phyloP scores from a whole-genome alignment of 2,113 vertebrate species.

The Psilopogon haemacephalus region DNA sequence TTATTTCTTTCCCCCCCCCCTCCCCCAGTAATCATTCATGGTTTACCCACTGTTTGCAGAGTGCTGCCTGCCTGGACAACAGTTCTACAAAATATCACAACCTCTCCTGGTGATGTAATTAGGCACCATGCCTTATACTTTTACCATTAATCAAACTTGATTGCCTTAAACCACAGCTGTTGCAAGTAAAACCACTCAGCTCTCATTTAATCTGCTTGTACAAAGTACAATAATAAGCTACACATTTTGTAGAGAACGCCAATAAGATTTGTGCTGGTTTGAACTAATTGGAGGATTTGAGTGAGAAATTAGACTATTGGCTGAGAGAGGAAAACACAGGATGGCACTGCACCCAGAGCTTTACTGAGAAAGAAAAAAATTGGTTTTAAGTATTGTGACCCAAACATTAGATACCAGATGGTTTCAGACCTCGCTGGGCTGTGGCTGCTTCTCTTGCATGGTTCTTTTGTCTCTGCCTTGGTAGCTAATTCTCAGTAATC shows the following conservation, averaged over 20 bases:
- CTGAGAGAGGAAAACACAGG: too few species aligned
- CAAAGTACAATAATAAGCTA: neutral
- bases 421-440: too few species aligned
- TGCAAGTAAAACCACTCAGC: neutral
- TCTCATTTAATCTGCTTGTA: neutral
- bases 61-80: neutral
- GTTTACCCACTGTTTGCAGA: neutral
- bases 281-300: too few species aligned
- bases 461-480: too few species aligned
- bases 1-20: neutral
- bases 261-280: too few species aligned
- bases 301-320: too few species aligned
- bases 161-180: neutral
- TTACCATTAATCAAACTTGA: neutral
- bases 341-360: neutral
- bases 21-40: neutral
- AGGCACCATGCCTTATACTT: neutral
- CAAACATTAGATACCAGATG: too few species aligned
- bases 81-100: neutral
- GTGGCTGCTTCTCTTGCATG: too few species aligned
- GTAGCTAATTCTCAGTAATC: too few species aligned
- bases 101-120: neutral
- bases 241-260: neutral
- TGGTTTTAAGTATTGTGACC: too few species aligned
- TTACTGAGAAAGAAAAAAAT: too few species aligned